Evolutionary conservation across 2,888 invertebrate species (phyloP).

Genomic region (Sericinus montela): DNA sequence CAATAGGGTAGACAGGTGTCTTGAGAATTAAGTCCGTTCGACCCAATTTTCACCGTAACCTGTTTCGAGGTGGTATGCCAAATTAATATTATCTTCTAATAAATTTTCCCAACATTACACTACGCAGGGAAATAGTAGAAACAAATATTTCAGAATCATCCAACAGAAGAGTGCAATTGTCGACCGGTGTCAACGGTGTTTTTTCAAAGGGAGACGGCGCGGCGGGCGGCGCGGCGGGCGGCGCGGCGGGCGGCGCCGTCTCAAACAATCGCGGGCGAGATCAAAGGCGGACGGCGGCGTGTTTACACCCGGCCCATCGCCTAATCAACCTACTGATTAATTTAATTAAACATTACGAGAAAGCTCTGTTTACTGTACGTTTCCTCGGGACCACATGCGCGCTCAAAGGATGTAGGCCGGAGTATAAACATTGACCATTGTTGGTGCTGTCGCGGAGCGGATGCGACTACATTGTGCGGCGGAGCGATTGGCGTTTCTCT

Average conservation of each 20-base stretch:
- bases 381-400: constrained; percentile 77
- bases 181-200: constrained; percentile 19
- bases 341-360: constrained; percentile 80
- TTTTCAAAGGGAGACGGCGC: constrained; percentile 21
- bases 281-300: constrained; percentile 64
- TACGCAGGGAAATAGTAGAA: background rate
- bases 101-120: no score
- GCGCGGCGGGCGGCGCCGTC: constrained; percentile 25
- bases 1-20: no score
- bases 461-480: constrained; percentile 27
- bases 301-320: constrained; percentile 75
- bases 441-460: constrained; percentile 42
- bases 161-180: constrained; percentile 9
- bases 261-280: constrained; percentile 56
- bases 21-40: no score
- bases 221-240: constrained; percentile 21
- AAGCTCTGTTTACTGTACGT: constrained; percentile 77
- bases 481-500: constrained; percentile 18
- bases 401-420: constrained; percentile 73
- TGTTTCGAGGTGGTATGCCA: no score
- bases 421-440: constrained; percentile 68
- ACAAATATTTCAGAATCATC: background rate
- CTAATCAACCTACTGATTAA: constrained; percentile 79
- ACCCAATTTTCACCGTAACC: no score
- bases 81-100: no score